These are phyloP conservation scores for Spea hammondii DNA, from an alignment of 2,797 vertebrate genomes.

Conservation along the genomic window DNA sequence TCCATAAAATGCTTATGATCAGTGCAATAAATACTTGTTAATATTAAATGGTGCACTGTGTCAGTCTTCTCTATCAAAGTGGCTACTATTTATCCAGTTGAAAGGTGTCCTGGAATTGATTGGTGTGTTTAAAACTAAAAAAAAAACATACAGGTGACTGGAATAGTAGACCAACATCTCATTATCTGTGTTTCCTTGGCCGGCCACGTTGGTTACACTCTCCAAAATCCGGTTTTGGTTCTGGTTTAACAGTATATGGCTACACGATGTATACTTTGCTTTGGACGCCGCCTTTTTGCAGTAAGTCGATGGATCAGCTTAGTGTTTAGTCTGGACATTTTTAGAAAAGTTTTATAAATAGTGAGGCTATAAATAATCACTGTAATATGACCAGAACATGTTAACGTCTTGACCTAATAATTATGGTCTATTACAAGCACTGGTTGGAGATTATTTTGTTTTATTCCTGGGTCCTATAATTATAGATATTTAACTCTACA, in stretches of 20 bases:
- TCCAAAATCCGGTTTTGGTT: background rate
- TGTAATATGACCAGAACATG: slow-evolving; percentile 45
- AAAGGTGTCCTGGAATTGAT: too few relatives aligned
- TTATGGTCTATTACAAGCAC: slow-evolving; percentile 35
- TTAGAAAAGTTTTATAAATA: slow-evolving; percentile 41
- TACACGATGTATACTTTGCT: background rate
- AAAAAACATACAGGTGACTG: too few relatives aligned
- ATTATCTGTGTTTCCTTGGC: too few relatives aligned
- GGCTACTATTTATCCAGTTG: too few relatives aligned
- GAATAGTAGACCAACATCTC: too few relatives aligned
- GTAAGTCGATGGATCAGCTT: background rate
- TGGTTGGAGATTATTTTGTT: background rate
- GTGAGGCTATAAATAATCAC: slow-evolving; percentile 41
- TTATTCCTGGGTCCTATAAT: background rate
- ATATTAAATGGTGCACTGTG: too few relatives aligned
- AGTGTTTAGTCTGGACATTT: slow-evolving; percentile 27
- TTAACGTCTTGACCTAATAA: slow-evolving; percentile 41
- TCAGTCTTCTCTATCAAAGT: too few relatives aligned
- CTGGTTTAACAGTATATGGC: background rate
- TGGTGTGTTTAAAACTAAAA: too few relatives aligned
- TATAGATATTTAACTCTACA: slow-evolving; percentile 3
- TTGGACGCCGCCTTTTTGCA: background rate
- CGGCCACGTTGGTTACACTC: too few relatives aligned
- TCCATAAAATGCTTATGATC: too few relatives aligned
- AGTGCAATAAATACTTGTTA: too few relatives aligned